Evolutionary conservation across 2,888 invertebrate species (phyloP).

Genomic region (Gastracanthus pulcherrimus): DNA sequence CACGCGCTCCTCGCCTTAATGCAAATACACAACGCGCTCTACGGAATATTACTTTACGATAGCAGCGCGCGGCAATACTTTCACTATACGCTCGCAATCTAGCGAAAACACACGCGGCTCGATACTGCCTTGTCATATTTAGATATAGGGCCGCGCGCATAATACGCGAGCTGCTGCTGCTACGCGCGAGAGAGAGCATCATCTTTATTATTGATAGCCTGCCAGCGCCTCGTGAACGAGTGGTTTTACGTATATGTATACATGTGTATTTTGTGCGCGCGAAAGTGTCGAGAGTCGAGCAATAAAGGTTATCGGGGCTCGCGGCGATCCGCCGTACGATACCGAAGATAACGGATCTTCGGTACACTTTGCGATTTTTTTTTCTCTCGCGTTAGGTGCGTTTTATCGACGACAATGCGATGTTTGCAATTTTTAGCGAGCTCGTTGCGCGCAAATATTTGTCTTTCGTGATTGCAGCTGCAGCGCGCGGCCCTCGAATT

Average conservation of each 20-base stretch:
- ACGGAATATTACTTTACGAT: constrained; percentile 39
- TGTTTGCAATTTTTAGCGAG: not conserved
- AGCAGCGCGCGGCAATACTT: not conserved
- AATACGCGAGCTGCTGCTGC: not conserved
- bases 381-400: no score
- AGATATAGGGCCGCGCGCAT: not conserved
- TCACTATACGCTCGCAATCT: not conserved
- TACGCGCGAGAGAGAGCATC: not conserved
- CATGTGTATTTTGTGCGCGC: not conserved
- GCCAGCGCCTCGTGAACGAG: not conserved
- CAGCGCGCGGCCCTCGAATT: not conserved
- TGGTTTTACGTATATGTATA: not conserved
- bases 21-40: not conserved
- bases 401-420: constrained; percentile 3
- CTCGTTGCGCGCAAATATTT: not conserved
- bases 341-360: not conserved
- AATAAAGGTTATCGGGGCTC: not conserved
- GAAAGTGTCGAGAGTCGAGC: not conserved
- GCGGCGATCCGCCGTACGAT: not conserved
- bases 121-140: not conserved
- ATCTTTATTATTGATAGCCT: not conserved
- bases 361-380: not conserved
- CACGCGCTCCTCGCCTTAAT: not conserved
- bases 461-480: not conserved
- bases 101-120: constrained; percentile 11